phyloP scores from a whole-genome alignment of 2,797 vertebrate genomes.

The Lophotriccus pileatus region DNA sequence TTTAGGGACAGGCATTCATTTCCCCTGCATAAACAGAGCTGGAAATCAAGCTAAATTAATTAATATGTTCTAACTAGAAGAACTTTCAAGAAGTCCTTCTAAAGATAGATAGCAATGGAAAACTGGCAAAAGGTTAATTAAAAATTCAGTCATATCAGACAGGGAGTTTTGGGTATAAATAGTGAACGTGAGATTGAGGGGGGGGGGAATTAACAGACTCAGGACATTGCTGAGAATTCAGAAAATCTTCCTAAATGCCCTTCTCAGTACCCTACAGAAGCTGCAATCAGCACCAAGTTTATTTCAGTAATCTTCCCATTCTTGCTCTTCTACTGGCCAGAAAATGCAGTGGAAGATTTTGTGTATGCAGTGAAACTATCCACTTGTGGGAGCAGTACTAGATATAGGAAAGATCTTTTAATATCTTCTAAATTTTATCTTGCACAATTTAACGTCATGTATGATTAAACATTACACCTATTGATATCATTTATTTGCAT shows the following conservation, averaged over 20 bases:
- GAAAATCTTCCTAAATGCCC: not conserved
- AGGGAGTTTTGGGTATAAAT: not conserved
- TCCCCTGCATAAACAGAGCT: not conserved
- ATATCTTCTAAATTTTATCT: not conserved
- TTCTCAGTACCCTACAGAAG: not conserved
- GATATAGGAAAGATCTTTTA: not conserved
- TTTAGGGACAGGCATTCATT: not conserved
- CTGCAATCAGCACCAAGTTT: not conserved
- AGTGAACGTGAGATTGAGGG: not conserved
- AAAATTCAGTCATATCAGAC: not conserved
- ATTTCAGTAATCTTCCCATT: not conserved
- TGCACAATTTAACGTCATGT: not conserved
- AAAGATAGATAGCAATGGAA: not conserved
- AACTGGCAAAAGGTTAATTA: not conserved
- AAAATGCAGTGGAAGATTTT: not conserved
- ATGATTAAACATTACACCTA: not conserved
- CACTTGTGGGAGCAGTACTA: not conserved
- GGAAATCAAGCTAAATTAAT: not conserved
- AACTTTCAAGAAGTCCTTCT: not conserved
- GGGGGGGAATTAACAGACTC: not conserved
- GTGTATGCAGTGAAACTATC: not conserved
- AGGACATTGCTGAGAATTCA: not conserved
- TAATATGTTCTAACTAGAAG: not conserved
- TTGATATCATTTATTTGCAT: not conserved
- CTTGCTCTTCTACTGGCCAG: not conserved